Conservation (phyloP, 2,113 vertebrate species). For the Xiphophorus couchianus region DNA sequence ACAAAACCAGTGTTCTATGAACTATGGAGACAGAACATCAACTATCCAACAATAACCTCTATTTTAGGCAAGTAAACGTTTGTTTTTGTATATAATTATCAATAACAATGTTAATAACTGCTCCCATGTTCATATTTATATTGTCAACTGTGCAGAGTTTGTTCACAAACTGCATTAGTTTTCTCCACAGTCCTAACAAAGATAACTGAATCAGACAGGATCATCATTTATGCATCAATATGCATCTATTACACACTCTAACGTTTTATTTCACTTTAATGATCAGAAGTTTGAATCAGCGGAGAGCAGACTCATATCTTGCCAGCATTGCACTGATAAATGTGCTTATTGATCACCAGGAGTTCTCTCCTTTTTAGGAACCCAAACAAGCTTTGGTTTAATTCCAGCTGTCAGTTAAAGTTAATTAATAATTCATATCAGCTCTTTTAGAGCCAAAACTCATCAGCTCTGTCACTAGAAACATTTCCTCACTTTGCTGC, state of each 20-base stretch:
- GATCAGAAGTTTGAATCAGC: neutral
- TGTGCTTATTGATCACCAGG: neutral
- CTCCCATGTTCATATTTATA: neutral
- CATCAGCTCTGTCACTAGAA: conserved; percentile 10
- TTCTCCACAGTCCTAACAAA: neutral
- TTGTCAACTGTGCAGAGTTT: neutral
- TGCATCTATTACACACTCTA: neutral
- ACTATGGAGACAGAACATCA: too few species aligned
- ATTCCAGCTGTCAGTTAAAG: conserved; percentile 35
- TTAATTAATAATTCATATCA: conserved; percentile 47
- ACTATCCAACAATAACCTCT: too few species aligned
- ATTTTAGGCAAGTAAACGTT: too few species aligned
- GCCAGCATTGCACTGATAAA: neutral
- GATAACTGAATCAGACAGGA: neutral
- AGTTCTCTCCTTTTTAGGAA: conserved; percentile 37
- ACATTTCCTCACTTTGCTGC: neutral
- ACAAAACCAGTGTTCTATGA: too few species aligned
- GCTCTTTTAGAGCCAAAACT: conserved; percentile 11
- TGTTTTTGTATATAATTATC: too few species aligned
- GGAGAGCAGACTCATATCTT: neutral
- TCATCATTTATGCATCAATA: neutral
- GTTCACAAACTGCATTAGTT: neutral
- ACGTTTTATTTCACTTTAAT: neutral
- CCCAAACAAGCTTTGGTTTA: conserved; percentile 43
- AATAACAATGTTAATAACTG: neutral